Evolutionary conservation across 2,888 invertebrate species (phyloP).

Genomic region (Acleris sparsana): DNA sequence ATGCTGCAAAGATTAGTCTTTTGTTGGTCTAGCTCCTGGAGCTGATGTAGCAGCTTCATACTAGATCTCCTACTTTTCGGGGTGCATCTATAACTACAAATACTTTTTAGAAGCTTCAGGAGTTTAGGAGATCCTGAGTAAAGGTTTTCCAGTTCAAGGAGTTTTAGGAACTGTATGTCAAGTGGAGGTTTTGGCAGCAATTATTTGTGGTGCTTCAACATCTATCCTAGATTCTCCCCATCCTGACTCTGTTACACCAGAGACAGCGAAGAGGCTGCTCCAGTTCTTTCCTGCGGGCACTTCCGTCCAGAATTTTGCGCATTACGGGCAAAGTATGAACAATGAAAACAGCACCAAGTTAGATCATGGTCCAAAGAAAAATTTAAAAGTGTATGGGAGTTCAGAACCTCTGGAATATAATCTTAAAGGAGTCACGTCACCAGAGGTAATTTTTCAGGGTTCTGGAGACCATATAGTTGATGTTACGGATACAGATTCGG

Average conservation of each 20-base stretch:
- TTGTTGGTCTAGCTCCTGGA: conserved; percentile 87
- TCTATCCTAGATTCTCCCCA: conserved; percentile 55
- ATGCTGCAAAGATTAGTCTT: conserved; percentile 84
- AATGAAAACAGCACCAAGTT: conserved; percentile 57
- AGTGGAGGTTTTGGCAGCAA: not conserved
- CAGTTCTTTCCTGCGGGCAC: conserved; percentile 65
- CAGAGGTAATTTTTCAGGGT: conserved; percentile 62
- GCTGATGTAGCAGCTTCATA: conserved; percentile 67
- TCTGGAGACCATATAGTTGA: conserved; percentile 83
- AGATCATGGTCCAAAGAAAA: conserved; percentile 57
- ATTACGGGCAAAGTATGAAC: conserved; percentile 61
- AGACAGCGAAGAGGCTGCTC: conserved; percentile 51
- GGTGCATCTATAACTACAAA: conserved; percentile 40
- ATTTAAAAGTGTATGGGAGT: conserved; percentile 56
- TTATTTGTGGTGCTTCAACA: not conserved
- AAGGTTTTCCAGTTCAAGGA: conserved; percentile 7
- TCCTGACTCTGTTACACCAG: conserved; percentile 57
- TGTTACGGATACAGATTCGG: conserved; percentile 81
- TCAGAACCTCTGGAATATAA: conserved; percentile 59
- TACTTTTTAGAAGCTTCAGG: conserved; percentile 4
- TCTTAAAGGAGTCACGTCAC: conserved; percentile 55
- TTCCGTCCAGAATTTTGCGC: conserved; percentile 58
- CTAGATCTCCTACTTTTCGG: conserved; percentile 57
- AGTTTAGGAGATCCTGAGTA: conserved; percentile 8
- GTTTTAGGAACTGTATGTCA: not conserved